phyloP scores from a whole-genome alignment of 2,797 vertebrate genomes.

The Siniperca scherzeri region DNA sequence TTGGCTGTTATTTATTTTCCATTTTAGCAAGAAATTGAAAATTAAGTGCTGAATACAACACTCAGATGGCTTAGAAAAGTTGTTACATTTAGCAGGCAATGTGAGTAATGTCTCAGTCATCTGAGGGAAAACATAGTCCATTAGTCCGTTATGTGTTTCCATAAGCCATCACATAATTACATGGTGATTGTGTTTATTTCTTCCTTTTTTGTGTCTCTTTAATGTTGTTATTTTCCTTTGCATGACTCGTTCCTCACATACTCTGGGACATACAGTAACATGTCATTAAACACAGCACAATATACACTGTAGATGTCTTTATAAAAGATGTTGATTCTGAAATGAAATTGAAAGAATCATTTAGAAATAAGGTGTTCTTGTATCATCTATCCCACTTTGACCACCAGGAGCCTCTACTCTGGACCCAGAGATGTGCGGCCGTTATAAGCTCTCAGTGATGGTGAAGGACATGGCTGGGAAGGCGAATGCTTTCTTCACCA shows the following conservation, averaged over 20 bases:
- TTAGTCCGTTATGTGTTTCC: background rate
- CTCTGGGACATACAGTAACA: background rate
- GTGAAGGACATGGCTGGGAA: conserved; percentile 89
- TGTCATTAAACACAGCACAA: background rate
- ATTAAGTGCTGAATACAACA: conserved; percentile 12
- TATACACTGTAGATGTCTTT: background rate
- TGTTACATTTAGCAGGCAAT: conserved; percentile 3
- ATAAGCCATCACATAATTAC: background rate
- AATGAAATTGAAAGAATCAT: background rate
- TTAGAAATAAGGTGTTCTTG: background rate
- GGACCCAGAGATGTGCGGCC: conserved; percentile 83
- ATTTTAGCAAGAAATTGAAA: conserved; percentile 30
- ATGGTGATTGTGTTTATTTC: background rate
- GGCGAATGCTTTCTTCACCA: conserved; percentile 85
- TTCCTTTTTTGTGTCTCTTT: background rate
- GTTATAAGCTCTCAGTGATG: conserved; percentile 86
- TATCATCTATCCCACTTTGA: conserved; percentile 5
- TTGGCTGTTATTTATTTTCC: conserved; percentile 16
- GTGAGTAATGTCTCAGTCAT: conserved; percentile 9
- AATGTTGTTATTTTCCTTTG: background rate
- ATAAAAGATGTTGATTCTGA: background rate
- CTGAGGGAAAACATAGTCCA: background rate
- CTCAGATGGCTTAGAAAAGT: background rate
- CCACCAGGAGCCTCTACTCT: conserved; percentile 83
- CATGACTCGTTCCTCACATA: background rate